phyloP scores from a whole-genome alignment of 2,888 invertebrate species.

The Syrphus vitripennis region DNA sequence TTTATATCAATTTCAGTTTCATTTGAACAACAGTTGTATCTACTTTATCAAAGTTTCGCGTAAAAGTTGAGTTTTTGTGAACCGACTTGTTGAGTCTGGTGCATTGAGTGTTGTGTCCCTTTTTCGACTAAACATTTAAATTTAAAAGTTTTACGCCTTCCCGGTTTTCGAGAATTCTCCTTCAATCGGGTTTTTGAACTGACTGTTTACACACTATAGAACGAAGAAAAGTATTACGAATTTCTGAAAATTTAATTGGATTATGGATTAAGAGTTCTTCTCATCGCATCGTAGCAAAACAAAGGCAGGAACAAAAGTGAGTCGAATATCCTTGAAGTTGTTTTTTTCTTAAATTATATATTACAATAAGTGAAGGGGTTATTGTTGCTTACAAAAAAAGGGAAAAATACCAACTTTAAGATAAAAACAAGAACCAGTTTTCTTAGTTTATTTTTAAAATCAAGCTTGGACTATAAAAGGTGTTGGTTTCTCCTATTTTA shows the following conservation, averaged over 20 bases:
- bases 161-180: background rate
- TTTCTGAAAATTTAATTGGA: slow-evolving; percentile 25
- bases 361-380: slow-evolving; percentile 7
- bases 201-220: too few species aligned
- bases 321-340: slow-evolving; percentile 34
- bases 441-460: slow-evolving; percentile 17
- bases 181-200: background rate
- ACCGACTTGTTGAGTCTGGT: background rate
- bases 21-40: slow-evolving; percentile 45
- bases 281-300: background rate
- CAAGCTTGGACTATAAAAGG: slow-evolving; percentile 20
- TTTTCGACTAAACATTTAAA: background rate
- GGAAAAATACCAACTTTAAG: background rate
- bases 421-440: slow-evolving; percentile 61
- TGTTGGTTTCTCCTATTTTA: slow-evolving; percentile 36
- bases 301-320: slow-evolving; percentile 18
- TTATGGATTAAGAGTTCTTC: slow-evolving; percentile 56
- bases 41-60: background rate
- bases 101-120: too few species aligned
- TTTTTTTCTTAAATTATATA: background rate
- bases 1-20: slow-evolving; percentile 61
- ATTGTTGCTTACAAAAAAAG: background rate
- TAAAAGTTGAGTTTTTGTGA: background rate
- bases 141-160: background rate
- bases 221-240: background rate